Evolutionary conservation across 2,113 vertebrate genomes (phyloP).

Genomic region (Cyanistes caeruleus): DNA sequence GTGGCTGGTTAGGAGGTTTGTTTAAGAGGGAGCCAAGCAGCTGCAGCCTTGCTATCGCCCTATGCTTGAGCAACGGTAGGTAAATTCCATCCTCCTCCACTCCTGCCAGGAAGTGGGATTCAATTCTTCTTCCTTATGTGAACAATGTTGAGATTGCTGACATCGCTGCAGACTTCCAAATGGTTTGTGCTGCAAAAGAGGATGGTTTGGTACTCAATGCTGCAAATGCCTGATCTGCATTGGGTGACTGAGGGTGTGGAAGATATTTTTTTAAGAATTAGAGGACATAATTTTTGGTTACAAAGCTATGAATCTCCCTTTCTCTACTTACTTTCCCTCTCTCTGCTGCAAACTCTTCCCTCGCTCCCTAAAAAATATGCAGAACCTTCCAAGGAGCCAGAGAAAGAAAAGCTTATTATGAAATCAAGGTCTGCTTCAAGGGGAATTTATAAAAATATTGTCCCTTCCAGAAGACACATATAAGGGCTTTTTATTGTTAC

Average conservation of each 20-base stretch:
- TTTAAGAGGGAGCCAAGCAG: conserved; percentile 68
- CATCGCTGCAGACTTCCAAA: not conserved
- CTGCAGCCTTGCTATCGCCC: conserved; percentile 58
- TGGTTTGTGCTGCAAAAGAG: conserved; percentile 19
- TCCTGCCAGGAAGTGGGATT: conserved; percentile 35
- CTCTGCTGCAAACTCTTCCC: not conserved
- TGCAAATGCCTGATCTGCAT: not conserved
- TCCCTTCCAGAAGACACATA: not conserved
- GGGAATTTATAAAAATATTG: not conserved
- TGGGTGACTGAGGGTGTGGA: not conserved
- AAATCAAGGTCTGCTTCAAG: not conserved
- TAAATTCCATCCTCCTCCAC: conserved; percentile 36
- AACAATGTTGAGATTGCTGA: not conserved
- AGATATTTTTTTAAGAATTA: not conserved
- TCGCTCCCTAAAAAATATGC: not conserved
- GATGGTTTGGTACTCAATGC: not conserved
- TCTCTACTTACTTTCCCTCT: not conserved
- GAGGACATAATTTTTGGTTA: not conserved
- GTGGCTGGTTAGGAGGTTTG: conserved; percentile 74
- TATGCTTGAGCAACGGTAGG: conserved; percentile 35
- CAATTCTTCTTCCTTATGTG: conserved; percentile 32
- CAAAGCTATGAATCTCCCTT: not conserved
- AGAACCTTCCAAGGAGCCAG: not conserved
- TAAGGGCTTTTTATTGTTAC: not conserved
- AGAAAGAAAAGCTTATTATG: not conserved